Percentiles rank a stretch among this genome's conserved stretches.
Conservation (phyloP, 2,888 invertebrate species). For the Ferrisia virgata region DNA sequence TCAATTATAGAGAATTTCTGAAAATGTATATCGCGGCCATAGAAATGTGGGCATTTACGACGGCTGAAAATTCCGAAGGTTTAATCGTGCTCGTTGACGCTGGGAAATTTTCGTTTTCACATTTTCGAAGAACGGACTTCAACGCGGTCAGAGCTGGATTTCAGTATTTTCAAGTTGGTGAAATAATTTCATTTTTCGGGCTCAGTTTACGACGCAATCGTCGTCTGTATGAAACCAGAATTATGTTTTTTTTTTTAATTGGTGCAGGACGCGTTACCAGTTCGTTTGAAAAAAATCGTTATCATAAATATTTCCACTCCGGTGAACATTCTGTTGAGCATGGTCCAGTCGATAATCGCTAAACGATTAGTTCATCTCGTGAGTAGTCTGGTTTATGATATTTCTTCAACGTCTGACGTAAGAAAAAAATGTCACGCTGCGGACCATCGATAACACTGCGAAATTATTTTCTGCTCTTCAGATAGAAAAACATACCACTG, state of each 20-base stretch:
- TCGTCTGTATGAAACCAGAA: background rate
- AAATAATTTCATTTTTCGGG: background rate
- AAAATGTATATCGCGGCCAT: background rate
- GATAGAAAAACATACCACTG: background rate
- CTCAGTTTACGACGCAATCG: background rate
- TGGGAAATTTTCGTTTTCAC: background rate
- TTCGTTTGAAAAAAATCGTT: background rate
- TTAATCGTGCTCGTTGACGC: background rate
- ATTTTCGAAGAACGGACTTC: background rate
- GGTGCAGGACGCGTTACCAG: background rate
- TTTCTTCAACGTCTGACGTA: too few species aligned
- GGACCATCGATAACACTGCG: too few species aligned
- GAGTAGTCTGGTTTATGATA: too few species aligned
- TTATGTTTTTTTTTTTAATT: background rate
- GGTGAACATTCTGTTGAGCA: background rate
- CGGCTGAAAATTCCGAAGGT: background rate
- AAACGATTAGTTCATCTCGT: background rate
- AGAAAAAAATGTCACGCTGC: too few species aligned
- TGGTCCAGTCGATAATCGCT: background rate
- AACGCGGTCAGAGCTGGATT: background rate
- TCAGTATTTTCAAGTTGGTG: slow-evolving; percentile 6
- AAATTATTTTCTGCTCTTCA: background rate
- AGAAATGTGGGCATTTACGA: background rate
- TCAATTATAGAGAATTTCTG: background rate
- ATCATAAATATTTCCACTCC: slow-evolving; percentile 1